phyloP scores from a whole-genome alignment of 2,113 vertebrate genomes.

The Alligator mississippiensis region DNA sequence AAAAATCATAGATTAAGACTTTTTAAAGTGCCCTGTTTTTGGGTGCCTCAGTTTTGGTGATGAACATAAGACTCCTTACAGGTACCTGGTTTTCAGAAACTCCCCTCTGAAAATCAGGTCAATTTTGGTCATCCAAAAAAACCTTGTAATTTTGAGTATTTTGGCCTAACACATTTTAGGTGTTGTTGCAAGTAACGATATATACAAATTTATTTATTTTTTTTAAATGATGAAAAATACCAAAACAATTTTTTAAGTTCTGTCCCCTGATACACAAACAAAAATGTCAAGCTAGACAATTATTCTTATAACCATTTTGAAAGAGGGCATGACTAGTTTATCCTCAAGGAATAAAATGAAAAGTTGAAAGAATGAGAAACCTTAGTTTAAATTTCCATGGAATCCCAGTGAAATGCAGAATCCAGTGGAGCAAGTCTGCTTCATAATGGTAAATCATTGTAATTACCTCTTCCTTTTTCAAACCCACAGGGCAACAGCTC shows the following conservation, averaged over 20 bases:
- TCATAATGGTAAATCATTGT: not conserved
- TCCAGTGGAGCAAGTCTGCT: not conserved
- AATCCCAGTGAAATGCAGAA: slow-evolving; percentile 32
- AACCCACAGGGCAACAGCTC: slow-evolving; percentile 1
- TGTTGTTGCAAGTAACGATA: not conserved
- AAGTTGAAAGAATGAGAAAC: slow-evolving; percentile 15
- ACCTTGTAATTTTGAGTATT: not conserved
- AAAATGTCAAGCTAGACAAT: not conserved
- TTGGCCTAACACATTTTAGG: not conserved
- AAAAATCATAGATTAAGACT: not conserved
- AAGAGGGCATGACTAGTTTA: not conserved
- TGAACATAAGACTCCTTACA: not conserved
- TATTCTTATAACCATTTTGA: slow-evolving; percentile 30
- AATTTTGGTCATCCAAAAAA: not conserved
- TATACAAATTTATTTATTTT: not conserved
- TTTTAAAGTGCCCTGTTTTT: not conserved
- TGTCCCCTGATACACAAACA: not conserved
- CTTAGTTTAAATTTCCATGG: slow-evolving; percentile 12
- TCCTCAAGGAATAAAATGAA: not conserved
- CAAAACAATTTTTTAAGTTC: not conserved
- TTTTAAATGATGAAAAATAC: not conserved
- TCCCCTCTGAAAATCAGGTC: not conserved
- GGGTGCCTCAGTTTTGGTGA: not conserved
- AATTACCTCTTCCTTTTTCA: slow-evolving; percentile 5
- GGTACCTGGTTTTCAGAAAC: not conserved